phyloP scores from a whole-genome alignment of 2,888 invertebrate genomes.

The Drosophila multiciliata region DNA sequence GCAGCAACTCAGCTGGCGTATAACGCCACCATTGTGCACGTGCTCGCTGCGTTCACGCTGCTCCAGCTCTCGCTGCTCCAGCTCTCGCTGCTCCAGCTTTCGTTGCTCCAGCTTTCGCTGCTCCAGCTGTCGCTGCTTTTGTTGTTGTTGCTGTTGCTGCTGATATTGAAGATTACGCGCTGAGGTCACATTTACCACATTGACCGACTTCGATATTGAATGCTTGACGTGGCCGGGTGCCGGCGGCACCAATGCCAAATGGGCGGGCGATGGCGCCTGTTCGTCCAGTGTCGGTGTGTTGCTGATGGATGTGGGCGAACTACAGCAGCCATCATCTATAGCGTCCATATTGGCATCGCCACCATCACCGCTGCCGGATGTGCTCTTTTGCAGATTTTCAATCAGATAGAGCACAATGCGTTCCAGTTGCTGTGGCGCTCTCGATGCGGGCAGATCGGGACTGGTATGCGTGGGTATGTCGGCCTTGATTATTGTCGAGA shows the following conservation, averaged over 20 bases:
- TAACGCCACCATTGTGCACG: slow-evolving; percentile 21
- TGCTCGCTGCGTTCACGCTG: slow-evolving; percentile 12
- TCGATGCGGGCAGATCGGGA: slow-evolving; percentile 86
- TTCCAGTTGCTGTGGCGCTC: slow-evolving; percentile 90
- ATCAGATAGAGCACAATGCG: slow-evolving; percentile 90
- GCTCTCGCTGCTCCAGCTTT: slow-evolving; percentile 1
- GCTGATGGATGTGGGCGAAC: slow-evolving; percentile 46
- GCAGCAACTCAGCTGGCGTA: slow-evolving; percentile 53
- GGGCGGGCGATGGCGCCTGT: slow-evolving; percentile 62
- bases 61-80: slow-evolving; percentile 14
- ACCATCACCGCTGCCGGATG: slow-evolving; percentile 49
- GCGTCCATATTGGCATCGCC: slow-evolving; percentile 33
- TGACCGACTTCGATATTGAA: slow-evolving; percentile 85
- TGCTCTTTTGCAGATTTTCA: slow-evolving; percentile 85
- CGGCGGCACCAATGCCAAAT: slow-evolving; percentile 84
- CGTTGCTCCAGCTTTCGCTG: slow-evolving; percentile 16
- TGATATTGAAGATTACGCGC: slow-evolving; percentile 80
- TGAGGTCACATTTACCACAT: slow-evolving; percentile 83
- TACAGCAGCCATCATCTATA: slow-evolving; percentile 47
- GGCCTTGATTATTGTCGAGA: slow-evolving; percentile 89
- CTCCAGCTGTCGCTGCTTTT: slow-evolving; percentile 1
- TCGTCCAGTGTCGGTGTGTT: slow-evolving; percentile 52
- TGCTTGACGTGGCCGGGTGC: slow-evolving; percentile 83
- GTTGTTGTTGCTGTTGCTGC: slow-evolving; percentile 54
- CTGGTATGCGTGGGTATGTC: slow-evolving; percentile 84